Base-by-base conservation (phyloP, 2,888 invertebrate species). In the Heliconius cydno region DNA sequence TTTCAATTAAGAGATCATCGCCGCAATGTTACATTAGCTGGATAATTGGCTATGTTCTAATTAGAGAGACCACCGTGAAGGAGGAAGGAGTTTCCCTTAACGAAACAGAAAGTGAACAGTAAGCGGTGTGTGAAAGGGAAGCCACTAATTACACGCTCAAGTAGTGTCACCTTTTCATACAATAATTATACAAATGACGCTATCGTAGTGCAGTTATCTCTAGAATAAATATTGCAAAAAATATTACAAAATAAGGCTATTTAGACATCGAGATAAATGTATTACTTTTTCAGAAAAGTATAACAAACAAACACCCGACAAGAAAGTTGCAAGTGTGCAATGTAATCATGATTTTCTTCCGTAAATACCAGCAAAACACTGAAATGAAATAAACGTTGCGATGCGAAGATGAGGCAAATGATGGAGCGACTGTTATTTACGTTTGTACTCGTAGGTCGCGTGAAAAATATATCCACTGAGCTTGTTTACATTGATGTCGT, bases 311-410 rank as follows among this genome's bases (percentile, higher is more conserved):
- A 67, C 2, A 4, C 38, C 38, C n/a, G 22, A 34, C 3, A 10
- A 7, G 72, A 80, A 82, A 83, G 77, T 73, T 78, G 77, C 76
- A 81, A 80, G 77, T 80, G 82, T 7, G 7, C 81, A 82, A 83
- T 82, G 80, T 82, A 82, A 84, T 84, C 82, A 83, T 73, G 82
- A 83, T 80, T 82, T 84, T 82, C 77, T 80, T 68, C 77, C 83
- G 78, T 81, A 78, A 82, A 80, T 82, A 80, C 82, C 89, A 89
- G 88, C 87, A 89, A 91, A 92, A 92, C 91, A 92, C 91, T 92
- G 90, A 89, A 88, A 90, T 89, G 88, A 90, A 92, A n/a, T 90
- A 90, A 91, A 91, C 88, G 89, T 34, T 89, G 87, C 88, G 87
- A 87, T 89, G 89, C 87, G 90, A 88, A 91, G 90, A 90, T 78